phyloP scores from a whole-genome alignment of 2,113 vertebrate genomes.

The Elgaria multicarinata region DNA sequence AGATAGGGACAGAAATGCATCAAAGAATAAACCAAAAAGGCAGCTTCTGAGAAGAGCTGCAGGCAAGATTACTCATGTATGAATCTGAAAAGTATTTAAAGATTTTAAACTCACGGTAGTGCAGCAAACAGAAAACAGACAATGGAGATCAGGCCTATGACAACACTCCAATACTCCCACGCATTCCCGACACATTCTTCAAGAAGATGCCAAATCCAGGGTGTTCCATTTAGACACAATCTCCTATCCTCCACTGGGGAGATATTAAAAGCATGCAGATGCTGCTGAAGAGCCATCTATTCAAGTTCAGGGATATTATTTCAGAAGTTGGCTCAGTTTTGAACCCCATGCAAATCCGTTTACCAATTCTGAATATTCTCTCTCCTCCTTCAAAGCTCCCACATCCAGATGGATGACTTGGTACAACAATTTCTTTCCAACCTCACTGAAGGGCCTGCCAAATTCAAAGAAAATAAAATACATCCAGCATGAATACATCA shows the following conservation, averaged over 20 bases:
- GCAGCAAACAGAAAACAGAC: conserved; percentile 81
- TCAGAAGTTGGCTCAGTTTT: conserved; percentile 35
- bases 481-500: conserved; percentile 18
- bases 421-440: conserved; percentile 37
- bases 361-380: conserved; percentile 40
- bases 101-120: conserved; percentile 74
- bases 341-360: conserved; percentile 46
- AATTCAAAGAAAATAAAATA: conserved; percentile 24
- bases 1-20: conserved; percentile 56
- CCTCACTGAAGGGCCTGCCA: conserved; percentile 47
- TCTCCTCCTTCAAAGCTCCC: conserved; percentile 43
- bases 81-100: conserved; percentile 58
- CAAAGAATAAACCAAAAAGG: conserved; percentile 55
- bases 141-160: conserved; percentile 77
- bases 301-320: background rate
- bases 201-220: conserved; percentile 78
- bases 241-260: conserved; percentile 55
- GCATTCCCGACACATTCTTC: conserved; percentile 73
- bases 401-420: conserved; percentile 27
- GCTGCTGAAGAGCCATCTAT: conserved; percentile 36
- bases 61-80: conserved; percentile 63
- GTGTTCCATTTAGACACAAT: conserved; percentile 72
- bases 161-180: conserved; percentile 78
- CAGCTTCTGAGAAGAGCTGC: conserved; percentile 64
- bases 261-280: conserved; percentile 52